phyloP scores from a whole-genome alignment of 2,797 vertebrate genomes.

The Falco columbarius region DNA sequence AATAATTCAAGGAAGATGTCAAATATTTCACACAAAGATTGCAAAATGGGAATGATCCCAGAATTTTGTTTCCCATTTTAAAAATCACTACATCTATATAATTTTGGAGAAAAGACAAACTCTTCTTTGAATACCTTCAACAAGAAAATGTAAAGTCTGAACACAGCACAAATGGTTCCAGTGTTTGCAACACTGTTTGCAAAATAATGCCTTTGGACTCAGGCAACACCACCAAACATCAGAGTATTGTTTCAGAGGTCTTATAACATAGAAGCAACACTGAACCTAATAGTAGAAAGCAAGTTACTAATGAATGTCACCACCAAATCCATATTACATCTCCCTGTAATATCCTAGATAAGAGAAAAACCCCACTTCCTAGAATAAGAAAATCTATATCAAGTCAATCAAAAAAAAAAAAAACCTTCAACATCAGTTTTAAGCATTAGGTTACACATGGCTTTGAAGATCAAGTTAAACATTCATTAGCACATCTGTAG shows the following conservation, averaged over 20 bases:
- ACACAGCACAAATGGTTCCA: neutral
- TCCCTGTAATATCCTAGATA: neutral
- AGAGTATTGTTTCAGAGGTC: neutral
- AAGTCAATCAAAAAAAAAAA: neutral
- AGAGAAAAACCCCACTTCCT: neutral
- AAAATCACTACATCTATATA: neutral
- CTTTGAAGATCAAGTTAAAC: neutral
- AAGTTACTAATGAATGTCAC: neutral
- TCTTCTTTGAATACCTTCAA: neutral
- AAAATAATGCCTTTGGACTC: neutral
- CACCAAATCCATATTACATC: neutral
- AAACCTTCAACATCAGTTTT: neutral
- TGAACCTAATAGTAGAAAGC: neutral
- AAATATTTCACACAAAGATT: neutral
- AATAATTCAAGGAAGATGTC: neutral
- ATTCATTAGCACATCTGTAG: neutral
- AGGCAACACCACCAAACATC: neutral
- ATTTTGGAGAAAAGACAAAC: neutral
- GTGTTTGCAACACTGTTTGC: neutral
- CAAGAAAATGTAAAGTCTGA: neutral
- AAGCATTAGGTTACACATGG: rapidly evolving
- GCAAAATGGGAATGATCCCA: neutral
- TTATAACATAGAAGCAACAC: neutral
- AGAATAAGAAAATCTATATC: neutral
- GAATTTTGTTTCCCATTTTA: neutral